Percentiles rank a stretch among this genome's conserved stretches.
Conservation (phyloP, 2,888 invertebrate genomes). For the Flexamia atlantica region DNA sequence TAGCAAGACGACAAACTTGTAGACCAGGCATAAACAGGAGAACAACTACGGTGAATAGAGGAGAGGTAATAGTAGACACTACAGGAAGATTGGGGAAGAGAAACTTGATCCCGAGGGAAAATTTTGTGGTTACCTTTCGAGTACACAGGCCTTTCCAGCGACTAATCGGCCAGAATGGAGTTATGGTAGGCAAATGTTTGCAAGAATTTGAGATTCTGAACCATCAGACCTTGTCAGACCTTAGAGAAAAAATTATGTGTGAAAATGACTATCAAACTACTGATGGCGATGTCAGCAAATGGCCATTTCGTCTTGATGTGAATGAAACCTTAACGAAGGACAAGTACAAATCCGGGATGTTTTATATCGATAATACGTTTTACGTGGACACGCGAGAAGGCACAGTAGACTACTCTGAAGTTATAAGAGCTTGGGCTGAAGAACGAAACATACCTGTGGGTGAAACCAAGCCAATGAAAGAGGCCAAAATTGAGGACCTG, state of each 20-base stretch:
- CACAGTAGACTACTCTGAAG: slow-evolving; percentile 82
- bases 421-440: slow-evolving; percentile 81
- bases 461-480: slow-evolving; percentile 72
- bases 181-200: background rate
- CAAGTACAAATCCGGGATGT: slow-evolving; percentile 83
- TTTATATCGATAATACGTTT: slow-evolving; percentile 88
- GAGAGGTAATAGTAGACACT: no score
- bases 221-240: slow-evolving; percentile 81
- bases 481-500: slow-evolving; percentile 73
- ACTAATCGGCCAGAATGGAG: background rate
- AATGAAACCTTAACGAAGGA: no score
- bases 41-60: no score
- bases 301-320: no score
- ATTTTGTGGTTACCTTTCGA: background rate
- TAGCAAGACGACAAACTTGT: no score
- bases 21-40: no score
- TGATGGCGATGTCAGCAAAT: slow-evolving; percentile 78
- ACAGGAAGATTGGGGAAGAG: background rate
- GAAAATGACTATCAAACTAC: slow-evolving; percentile 78
- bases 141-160: background rate
- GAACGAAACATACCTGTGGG: background rate
- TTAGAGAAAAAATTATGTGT: slow-evolving; percentile 88
- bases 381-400: slow-evolving; percentile 84
- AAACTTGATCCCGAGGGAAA: background rate
- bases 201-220: slow-evolving; percentile 83